Evolutionary conservation across 1,140 invertebrate genomes (phyloP), one percentile per base, ranked within the genome.

Genomic region (Anastatus disparis): DNA sequence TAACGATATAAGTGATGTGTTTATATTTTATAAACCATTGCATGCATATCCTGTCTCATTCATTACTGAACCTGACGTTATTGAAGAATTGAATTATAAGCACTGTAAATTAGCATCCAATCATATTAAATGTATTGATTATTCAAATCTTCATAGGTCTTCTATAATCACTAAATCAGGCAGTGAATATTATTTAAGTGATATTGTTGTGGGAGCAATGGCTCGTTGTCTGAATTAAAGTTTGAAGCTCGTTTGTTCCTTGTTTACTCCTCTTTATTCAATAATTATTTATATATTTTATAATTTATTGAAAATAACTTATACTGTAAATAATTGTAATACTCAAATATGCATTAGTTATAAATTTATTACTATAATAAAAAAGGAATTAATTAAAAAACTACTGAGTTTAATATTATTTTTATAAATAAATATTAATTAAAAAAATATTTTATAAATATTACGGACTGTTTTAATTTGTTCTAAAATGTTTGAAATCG

Each of bases 111-210:
- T 42, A 42, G 46, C 22, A 50, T 50, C 46, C 20, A 50, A 50
- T 50, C 3, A 17, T 17, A 24, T 50, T 50, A 17, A 24, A 22
- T 50, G 46, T 50, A 50, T 50, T 22, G 20, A 50, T 50, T 50
- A 50, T 50, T 6, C 9, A 50, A 22, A 17, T 50, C 10, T 50
- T 22, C 24, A 66, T 15, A 71, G 50, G 29, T 66, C 46, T 62
- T 13, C 52, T 44, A 38, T 26, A 55, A 46, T 69, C 27, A n/a
- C n/a, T n/a, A n/a, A n/a, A n/a, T n/a, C n/a, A n/a, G n/a, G n/a
- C n/a, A n/a, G n/a, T n/a, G n/a, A 69, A 27, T 17, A 38, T 70
- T 61, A 17, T 52, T 35, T 31, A 70, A 73, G 27, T 55, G 42
- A 56, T 38, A 52, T 53, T 29, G 52, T 56, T 53, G 15, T 40